Base-by-base conservation (phyloP, 2,888 invertebrate genomes). In the Lithophane socia region DNA sequence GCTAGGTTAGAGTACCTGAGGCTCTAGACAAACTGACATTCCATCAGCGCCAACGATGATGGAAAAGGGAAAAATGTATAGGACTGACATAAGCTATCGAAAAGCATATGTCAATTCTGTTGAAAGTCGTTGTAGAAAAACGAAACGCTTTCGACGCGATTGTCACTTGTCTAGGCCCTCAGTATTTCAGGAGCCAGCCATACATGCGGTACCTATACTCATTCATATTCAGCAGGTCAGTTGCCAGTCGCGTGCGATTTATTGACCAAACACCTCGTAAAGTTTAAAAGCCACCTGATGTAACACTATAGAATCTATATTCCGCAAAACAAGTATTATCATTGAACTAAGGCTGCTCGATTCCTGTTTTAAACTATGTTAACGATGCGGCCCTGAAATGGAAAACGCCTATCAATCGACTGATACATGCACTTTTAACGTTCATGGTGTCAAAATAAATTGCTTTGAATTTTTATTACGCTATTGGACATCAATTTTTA, bases 191-290 rank as follows among this genome's bases (percentile, higher is more conserved):
- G 37, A 37, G 37, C 37, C 37, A 37, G 37, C 37, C 37, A 18
- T 24, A 13, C 21, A 66, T 13, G 8, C 12, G 29, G 24, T 18
- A 47, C 21, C 1, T n/a, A 29, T 42, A 63, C 56, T 77, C 65
- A 80, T 85, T 68, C 65, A 82, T 86, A 76, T 79, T 84, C 76
- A 84, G 65, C 63, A 49, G 68, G 64, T 77, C 67, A 78, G 61
- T 68, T 58, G 75, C 61, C 13, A 61, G n/a, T 71, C 65, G 44
- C 12, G 13, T 65, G 74, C 67, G 74, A 83, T 79, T 85, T 87
- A 87, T 87, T 72, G 75, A 67, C 58, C 49, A 78, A 85, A 69
- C 65, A 75, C 73, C 74, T 77, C 83, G 49, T 86, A 85, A 87
- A 86, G n/a, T 77, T 24, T 58, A 58, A n/a, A 24, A 21, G 21